A percentile compares a stretch with the other conserved stretches of the same genome.
Evolutionary conservation across 2,888 invertebrate genomes (phyloP).

Genomic region (Seira ritae): DNA sequence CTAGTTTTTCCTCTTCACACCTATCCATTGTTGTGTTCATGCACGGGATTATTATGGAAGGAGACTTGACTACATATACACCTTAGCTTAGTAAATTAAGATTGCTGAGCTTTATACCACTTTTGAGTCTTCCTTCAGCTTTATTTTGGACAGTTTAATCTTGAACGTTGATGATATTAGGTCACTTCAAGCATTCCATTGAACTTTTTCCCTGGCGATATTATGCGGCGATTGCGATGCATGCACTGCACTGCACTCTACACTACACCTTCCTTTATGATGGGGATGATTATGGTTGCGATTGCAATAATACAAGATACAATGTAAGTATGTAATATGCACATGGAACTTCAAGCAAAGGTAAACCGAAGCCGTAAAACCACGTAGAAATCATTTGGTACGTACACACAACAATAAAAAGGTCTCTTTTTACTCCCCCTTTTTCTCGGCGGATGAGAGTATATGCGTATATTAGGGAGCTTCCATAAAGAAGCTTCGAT

Average conservation of each 20-base stretch:
- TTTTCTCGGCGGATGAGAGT: too few relatives aligned
- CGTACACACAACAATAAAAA: too few relatives aligned
- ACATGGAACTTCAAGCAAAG: neutral
- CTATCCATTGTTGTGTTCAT: conserved; percentile 10
- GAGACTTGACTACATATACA: neutral
- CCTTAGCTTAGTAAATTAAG: neutral
- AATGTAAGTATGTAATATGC: too few relatives aligned
- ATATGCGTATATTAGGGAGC: too few relatives aligned
- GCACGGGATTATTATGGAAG: neutral
- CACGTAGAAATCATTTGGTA: neutral
- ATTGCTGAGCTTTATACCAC: too few relatives aligned
- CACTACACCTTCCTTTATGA: conserved; percentile 20
- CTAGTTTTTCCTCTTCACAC: conserved; percentile 16
- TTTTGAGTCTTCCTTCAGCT: neutral
- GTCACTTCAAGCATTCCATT: conserved; percentile 61
- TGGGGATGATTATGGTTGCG: too few relatives aligned
- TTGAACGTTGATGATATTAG: conserved; percentile 27
- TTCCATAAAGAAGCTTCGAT: too few relatives aligned
- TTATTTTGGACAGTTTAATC: conserved; percentile 5
- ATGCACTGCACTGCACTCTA: neutral
- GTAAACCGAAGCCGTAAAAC: neutral
- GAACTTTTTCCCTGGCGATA: conserved; percentile 28
- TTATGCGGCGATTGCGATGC: neutral
- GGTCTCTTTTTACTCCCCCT: too few relatives aligned
- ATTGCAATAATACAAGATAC: too few relatives aligned